Evolutionary conservation across 2,888 invertebrate genomes (phyloP).

Genomic region (Lasius fuliginosus): DNA sequence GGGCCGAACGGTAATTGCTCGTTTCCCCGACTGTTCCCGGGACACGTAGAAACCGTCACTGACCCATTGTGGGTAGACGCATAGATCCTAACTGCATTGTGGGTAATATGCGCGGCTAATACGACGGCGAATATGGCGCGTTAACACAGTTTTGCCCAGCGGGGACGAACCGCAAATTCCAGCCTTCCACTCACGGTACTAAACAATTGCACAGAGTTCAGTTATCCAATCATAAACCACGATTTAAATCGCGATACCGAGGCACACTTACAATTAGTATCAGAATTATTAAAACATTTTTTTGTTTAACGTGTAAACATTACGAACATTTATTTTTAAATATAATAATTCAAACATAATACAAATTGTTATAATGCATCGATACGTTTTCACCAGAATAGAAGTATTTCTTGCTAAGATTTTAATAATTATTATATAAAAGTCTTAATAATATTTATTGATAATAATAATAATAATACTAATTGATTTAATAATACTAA

Average conservation of each 20-base stretch:
- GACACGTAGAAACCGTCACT: conserved; percentile 67
- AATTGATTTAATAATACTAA: neutral
- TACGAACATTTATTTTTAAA: neutral
- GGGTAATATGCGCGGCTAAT: conserved; percentile 74
- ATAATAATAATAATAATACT: no score
- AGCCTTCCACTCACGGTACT: neutral
- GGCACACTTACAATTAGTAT: neutral
- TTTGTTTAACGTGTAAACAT: neutral
- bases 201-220: conserved; percentile 16
- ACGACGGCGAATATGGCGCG: conserved; percentile 53
- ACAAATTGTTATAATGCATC: neutral
- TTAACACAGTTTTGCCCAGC: conserved; percentile 64
- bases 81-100: conserved; percentile 78
- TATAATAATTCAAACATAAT: neutral
- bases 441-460: neutral
- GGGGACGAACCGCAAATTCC: conserved; percentile 52
- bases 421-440: neutral
- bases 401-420: neutral
- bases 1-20: conserved; percentile 67
- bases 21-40: conserved; percentile 67
- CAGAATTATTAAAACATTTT: neutral
- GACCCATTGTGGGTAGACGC: conserved; percentile 71
- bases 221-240: neutral
- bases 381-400: neutral
- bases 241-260: neutral